Percentiles rank a stretch among this genome's conserved stretches.
Evolutionary conservation across 2,797 vertebrate species (phyloP).

Genomic region (Malurus leucopterus): DNA sequence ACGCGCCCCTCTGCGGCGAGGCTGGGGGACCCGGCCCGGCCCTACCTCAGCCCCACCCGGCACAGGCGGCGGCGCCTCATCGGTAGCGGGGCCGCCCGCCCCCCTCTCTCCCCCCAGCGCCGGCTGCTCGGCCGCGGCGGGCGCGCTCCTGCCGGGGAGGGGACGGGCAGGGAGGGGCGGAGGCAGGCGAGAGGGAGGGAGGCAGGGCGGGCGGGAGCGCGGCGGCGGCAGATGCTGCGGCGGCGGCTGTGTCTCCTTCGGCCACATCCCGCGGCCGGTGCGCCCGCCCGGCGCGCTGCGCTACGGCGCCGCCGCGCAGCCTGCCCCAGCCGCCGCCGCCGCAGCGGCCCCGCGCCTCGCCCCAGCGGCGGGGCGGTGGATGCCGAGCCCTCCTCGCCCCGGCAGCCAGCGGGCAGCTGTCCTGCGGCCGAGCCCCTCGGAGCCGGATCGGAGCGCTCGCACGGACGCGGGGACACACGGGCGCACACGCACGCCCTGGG

Average conservation of each 20-base stretch:
- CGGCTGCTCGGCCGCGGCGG: conserved; percentile 13
- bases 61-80: not conserved
- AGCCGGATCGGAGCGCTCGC: not conserved
- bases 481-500: not conserved
- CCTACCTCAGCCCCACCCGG: not conserved
- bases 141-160: conserved; percentile 29
- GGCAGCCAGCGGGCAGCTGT: conserved; percentile 15
- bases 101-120: not conserved
- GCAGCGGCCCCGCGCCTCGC: not conserved
- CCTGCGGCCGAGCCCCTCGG: conserved; percentile 30
- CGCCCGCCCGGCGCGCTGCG: conserved; percentile 35
- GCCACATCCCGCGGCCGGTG: conserved; percentile 45
- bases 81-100: not conserved
- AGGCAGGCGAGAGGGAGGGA: not conserved
- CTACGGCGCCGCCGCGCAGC: conserved; percentile 30
- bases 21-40: not conserved
- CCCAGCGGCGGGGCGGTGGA: not conserved
- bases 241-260: conserved; percentile 27
- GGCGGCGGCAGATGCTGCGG: conserved; percentile 39
- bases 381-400: not conserved
- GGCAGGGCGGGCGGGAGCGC: not conserved
- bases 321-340: not conserved
- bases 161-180: conserved; percentile 14
- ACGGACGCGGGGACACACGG: not conserved
- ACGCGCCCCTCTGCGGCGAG: not conserved